Conservation (phyloP, 2,888 invertebrate genomes). For the Yponomeuta plumbellus region DNA sequence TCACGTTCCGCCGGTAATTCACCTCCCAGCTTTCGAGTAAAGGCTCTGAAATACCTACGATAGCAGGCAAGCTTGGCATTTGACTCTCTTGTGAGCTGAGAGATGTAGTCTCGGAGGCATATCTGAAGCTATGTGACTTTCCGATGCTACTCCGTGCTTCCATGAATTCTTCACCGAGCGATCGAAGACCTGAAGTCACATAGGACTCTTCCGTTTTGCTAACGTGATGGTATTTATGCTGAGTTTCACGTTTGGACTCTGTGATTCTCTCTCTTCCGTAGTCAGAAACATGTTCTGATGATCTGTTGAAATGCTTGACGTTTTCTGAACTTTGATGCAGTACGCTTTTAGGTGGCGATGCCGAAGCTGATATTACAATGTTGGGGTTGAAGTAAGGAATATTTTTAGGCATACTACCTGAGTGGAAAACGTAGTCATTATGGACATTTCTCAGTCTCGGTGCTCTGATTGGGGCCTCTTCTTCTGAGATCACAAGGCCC, state of each 20-base stretch:
- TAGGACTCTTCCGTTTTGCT: conserved; percentile 57
- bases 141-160: conserved; percentile 77
- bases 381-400: conserved; percentile 60
- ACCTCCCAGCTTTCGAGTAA: conserved; percentile 72
- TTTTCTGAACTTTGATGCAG: conserved; percentile 65
- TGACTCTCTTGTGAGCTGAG: conserved; percentile 69
- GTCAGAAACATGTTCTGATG: conserved; percentile 56
- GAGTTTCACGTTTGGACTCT: conserved; percentile 45
- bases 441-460: conserved; percentile 54
- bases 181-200: conserved; percentile 51
- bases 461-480: conserved; percentile 51
- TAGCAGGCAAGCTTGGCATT: conserved; percentile 71
- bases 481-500: conserved; percentile 50
- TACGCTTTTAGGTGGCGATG: conserved; percentile 60
- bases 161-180: conserved; percentile 62
- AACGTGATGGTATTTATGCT: conserved; percentile 36
- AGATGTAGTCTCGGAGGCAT: conserved; percentile 70
- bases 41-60: conserved; percentile 70
- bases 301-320: conserved; percentile 51
- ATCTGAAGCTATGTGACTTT: conserved; percentile 84
- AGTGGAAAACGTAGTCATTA: conserved; percentile 55
- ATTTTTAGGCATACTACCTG: conserved; percentile 67
- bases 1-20: conserved; percentile 64
- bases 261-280: conserved; percentile 45
- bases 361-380: conserved; percentile 45